Base-by-base conservation (phyloP, 2,797 vertebrate species). In the Lagodon rhomboides region DNA sequence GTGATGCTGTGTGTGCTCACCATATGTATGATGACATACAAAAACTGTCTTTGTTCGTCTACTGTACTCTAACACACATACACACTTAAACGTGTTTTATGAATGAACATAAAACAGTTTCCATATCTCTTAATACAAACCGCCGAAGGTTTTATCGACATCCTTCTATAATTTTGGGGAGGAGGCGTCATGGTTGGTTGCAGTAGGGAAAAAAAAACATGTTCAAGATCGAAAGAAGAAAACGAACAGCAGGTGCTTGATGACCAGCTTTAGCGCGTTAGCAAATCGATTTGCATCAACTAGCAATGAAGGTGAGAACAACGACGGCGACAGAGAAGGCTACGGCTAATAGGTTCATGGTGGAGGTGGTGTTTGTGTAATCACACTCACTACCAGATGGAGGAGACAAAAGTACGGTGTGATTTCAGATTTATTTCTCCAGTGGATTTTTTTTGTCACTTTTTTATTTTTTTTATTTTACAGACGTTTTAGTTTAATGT, bases 21-120 rank as follows among this genome's bases (percentile, higher is more conserved):
- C 91, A 93, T 85, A 87, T 87, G 91, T 80, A 64, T 38, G 58
- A 86, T 74, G 71, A 86, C 82, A 85, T 75, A 62, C 73, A 69
- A 50, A 68, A 56, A 62, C 61, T 17, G 22, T 68, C 46, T 70
- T 34, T 75, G 68, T 84, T 63, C 49, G 47, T 79, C 60, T 66
- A 63, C 43, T 53, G 58, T 73, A 67, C 68, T 12, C 58, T 54
- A 17, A 77, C 73, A 70, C 51, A 73, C n/a, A 41, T 46, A 64
- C 65, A 76, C 53, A 79, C 55, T 75, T 49, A 20, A 66, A 78
- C 68, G 71, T 82, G 77, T 78, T 73, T 62, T 70, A 73, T 75
- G 74, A 77, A 56, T 18, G 74, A 80, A 77, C 82, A 78, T 85
- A 65, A 88, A 92, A 49, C 44, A 55, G 54, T 85, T 83, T 78